These are phyloP conservation scores for Dissostichus mawsoni DNA, from an alignment of 2,113 vertebrate genomes.

Conservation along the genomic window DNA sequence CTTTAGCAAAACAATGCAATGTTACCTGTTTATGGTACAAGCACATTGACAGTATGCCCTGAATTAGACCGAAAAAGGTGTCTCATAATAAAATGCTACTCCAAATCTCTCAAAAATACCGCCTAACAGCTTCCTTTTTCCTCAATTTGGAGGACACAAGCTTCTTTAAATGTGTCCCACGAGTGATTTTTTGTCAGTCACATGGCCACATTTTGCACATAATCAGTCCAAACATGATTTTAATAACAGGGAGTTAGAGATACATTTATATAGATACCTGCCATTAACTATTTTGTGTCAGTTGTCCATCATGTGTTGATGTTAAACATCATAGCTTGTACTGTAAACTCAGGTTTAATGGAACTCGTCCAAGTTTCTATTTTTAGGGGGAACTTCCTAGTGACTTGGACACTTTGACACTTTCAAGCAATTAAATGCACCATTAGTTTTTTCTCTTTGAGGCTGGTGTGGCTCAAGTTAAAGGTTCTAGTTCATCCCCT, in stretches of 20 bases:
- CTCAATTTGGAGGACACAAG: not conserved
- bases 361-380: not conserved
- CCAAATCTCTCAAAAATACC: not conserved
- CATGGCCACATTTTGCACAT: not conserved
- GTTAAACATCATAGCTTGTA: constrained; percentile 19
- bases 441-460: not conserved
- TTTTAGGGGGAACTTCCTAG: not conserved
- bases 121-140: not conserved
- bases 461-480: not conserved
- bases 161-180: not conserved
- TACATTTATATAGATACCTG: not conserved
- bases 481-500: not conserved
- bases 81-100: not conserved
- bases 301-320: constrained; percentile 12
- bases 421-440: not conserved
- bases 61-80: not conserved
- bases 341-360: not conserved
- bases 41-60: fast-evolving
- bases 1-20: constrained; percentile 7
- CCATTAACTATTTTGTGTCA: not conserved
- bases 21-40: not conserved
- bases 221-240: not conserved
- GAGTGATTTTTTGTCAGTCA: not conserved
- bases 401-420: too few relatives aligned
- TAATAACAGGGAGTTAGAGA: not conserved